Evolutionary conservation across 2,797 vertebrate genomes (phyloP).

Genomic region (Tapirus indicus): DNA sequence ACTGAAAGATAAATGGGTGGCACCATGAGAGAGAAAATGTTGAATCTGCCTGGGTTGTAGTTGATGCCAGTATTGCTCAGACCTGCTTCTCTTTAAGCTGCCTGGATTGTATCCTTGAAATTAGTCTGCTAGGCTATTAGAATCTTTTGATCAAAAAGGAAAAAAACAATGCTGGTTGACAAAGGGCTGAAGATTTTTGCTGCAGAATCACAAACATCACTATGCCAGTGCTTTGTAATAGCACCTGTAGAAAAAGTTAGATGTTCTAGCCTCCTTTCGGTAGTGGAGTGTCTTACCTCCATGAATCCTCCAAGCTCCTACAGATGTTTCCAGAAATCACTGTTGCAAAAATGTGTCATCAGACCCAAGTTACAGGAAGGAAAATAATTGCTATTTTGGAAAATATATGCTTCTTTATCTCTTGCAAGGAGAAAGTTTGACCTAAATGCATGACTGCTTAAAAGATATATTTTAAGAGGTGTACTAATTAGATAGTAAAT

Average conservation of each 20-base stretch:
- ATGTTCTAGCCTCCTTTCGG: slow-evolving; percentile 61
- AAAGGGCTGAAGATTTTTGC: slow-evolving; percentile 58
- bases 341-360: not conserved
- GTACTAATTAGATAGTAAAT: slow-evolving; percentile 56
- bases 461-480: slow-evolving; percentile 70
- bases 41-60: not conserved
- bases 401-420: slow-evolving; percentile 59
- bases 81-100: slow-evolving; percentile 57
- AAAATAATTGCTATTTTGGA: slow-evolving; percentile 52
- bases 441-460: not conserved
- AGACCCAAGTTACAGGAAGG: not conserved
- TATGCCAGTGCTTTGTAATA: slow-evolving; percentile 55
- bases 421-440: slow-evolving; percentile 44
- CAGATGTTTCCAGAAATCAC: slow-evolving; percentile 9
- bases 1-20: not conserved
- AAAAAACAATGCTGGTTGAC: slow-evolving; percentile 23
- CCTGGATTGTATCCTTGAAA: slow-evolving; percentile 61
- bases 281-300: slow-evolving; percentile 41
- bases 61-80: not conserved
- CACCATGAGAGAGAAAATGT: not conserved
- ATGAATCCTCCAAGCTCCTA: not conserved
- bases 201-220: slow-evolving; percentile 55
- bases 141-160: slow-evolving; percentile 45
- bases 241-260: slow-evolving; percentile 58
- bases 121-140: slow-evolving; percentile 31